Evolutionary conservation across 2,888 invertebrate species (phyloP), one percentile per base, ranked within the genome.

Genomic region (Dyspetes luteomarginatus): DNA sequence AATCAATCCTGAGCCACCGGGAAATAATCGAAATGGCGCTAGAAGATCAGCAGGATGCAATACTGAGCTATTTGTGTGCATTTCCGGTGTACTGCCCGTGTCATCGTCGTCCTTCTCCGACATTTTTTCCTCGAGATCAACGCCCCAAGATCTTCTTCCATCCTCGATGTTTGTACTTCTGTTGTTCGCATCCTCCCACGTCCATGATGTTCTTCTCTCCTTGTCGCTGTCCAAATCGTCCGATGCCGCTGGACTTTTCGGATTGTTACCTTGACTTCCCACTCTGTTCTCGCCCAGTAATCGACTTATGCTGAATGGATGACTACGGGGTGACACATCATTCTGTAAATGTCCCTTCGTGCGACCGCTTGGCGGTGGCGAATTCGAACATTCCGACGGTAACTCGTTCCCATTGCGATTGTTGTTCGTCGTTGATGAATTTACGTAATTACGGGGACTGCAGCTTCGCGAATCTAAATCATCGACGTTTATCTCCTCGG

Each of bases 401-500:
- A 83, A 85, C 45, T 78, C 82, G 45, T 82, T 83, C 12, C 19
- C 41, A 30, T 78, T 67, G 9, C 81, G 69, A 41, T 84, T 82
- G 48, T 81, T 76, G 7, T 77, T 77, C 50, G 74, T 75, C 7
- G 62, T 58, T 5, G 78, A 74, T 2, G 81, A 43, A 82, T 62
- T 68, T 24, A 84, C 64, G 73, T 88, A 90, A 73, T 89, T 89
- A 0, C 86, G 87, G 9, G 89, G 88, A 69, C 89, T 88, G 78
- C 89, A 90, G 78, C 90, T 91, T 15, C 89, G 88, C 45, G 91
- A 90, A 74, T 90, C 90, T 2, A 90, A 88, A 68, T 91, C 92
- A 78, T 91, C 92, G 45, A 92, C 92, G 84, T 92, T 92, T 75
- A 92, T 92, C 87, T 92, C 91, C 86, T 91, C 92, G 81, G 90